Percentiles rank a stretch among this genome's conserved stretches.
Conservation (phyloP, 64 coral and sea anemone species). For the Montipora capricornis region DNA sequence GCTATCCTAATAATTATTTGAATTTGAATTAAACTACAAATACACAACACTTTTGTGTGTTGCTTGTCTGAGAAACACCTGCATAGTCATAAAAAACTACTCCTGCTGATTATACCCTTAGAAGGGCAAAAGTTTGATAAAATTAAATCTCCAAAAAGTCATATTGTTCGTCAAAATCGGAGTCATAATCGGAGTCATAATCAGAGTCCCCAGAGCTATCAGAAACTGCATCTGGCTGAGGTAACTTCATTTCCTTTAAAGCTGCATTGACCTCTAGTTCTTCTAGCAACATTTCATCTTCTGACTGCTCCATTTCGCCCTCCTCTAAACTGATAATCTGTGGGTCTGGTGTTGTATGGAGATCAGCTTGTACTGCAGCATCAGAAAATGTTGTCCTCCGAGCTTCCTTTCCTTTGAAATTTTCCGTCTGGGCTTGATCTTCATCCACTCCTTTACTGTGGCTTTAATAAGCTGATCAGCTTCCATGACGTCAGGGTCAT, state of each 20-base stretch:
- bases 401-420: conserved; percentile 32
- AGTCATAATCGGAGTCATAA: background rate
- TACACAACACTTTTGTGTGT: too few species aligned
- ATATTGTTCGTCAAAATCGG: conserved; percentile 6
- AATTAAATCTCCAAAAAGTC: background rate
- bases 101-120: too few species aligned
- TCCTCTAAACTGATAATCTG: background rate
- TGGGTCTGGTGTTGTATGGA: background rate
- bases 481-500: conserved; percentile 47
- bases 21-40: too few species aligned
- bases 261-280: conserved; percentile 17
- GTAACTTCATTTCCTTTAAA: conserved; percentile 39
- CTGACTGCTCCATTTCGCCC: conserved; percentile 6
- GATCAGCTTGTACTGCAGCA: conserved; percentile 17
- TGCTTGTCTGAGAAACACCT: too few species aligned
- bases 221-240: background rate
- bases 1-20: too few species aligned
- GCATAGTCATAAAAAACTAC: too few species aligned
- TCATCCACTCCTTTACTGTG: conserved; percentile 40
- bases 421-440: conserved; percentile 39
- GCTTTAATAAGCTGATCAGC: conserved; percentile 18
- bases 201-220: conserved; percentile 1
- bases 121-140: too few species aligned
- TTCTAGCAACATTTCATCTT: conserved; percentile 34
- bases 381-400: conserved; percentile 43